Base-by-base conservation (phyloP, 2,888 invertebrate species). In the Meiosimyza decipiens region DNA sequence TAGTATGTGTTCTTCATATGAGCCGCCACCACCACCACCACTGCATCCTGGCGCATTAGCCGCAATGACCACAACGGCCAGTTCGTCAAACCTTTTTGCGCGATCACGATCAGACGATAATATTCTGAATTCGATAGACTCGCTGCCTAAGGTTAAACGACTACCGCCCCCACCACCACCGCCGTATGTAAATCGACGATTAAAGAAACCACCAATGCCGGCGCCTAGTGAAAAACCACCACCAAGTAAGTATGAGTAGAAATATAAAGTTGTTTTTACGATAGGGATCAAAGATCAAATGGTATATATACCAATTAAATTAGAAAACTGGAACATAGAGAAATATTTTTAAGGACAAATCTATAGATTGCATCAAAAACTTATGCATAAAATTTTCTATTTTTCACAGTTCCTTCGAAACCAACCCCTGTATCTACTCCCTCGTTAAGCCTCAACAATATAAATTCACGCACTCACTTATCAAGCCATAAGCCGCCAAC, bases 31-130 rank as follows among this genome's bases (percentile, higher is more conserved):
- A 9, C 90, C 91, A 59, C 89, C 92, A 60, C 91, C 91, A 0
- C 86, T 89, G 50, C 88, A 90, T 74, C 89, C 91, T 50, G 85
- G 89, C 15, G 88, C 89, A 49, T 82, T 88, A 6, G 63, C 80
- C 51, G 80, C 81, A 22, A 78, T 82, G 13, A 77, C 80, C 4
- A 80, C 82, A 11, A 78, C 80, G 22, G 78, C 80, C 49, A 79
- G 86, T 70, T 81, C 88, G 13, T 88, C 81, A 9, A 80, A 79
- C 88, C 78, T 86, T 77, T 93, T 93, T 81, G 89, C 91, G 75
- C 89, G 94, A 78, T 92, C 94, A 6, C 91, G 92, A 82, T 94
- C 95, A 69, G 93, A 95, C 83, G 95, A 95, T 82, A 94, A 95
- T 83, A 92, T 95, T 80, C 88, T 95, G 76, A 93, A 92, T 80